Base-by-base conservation (phyloP, 92 coral and sea anemone species). In the Meandrina meandrites region DNA sequence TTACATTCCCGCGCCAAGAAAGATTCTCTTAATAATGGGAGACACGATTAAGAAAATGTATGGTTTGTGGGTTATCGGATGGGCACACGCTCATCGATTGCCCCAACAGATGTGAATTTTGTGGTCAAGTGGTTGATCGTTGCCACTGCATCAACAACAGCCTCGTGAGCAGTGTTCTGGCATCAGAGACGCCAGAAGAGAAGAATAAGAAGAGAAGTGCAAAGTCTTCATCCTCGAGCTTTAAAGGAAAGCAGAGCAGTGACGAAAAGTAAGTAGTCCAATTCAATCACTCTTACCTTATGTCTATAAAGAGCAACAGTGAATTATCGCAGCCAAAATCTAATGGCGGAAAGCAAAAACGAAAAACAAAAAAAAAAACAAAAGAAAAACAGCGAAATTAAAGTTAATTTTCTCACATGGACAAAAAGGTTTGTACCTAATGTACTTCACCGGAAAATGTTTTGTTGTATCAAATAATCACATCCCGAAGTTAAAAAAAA, bases 51-150 rank as follows among this genome's bases (percentile, higher is more conserved):
- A 47, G 35, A 21, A 76, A 19, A 28, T 45, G 80, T 47, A 76
- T 47, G 54, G 58, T 76, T 1, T 76, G 80, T 76, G 80, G 78
- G 15, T 79, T 79, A 34, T 13, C 82, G 51, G 82, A 79, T 54
- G 82, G 82, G 69, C 82, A 79, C 69, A 66, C 76, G 31, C 56
- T 62, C 35, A 47, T 81, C 57, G 36, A 81, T 79, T 80, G 84
- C 21, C 74, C 56, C 1, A 24, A 60, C 32, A 76, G 58, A 28
- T 76, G 80, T 31, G 56, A 47, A 21, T 76, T 76, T 11, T 76
- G 80, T 47, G 80, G 80, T 5, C 13, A 76, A 19, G 54, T 58
- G 5, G 58, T 76, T 0, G 16, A 76, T 40, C 2, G 57, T 40
- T 40, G 80, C 34, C 14, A 76, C 10, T 76, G 80, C 80, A 10